Conservation (phyloP, 2,113 vertebrate genomes). For the Dicentrarchus labrax region DNA sequence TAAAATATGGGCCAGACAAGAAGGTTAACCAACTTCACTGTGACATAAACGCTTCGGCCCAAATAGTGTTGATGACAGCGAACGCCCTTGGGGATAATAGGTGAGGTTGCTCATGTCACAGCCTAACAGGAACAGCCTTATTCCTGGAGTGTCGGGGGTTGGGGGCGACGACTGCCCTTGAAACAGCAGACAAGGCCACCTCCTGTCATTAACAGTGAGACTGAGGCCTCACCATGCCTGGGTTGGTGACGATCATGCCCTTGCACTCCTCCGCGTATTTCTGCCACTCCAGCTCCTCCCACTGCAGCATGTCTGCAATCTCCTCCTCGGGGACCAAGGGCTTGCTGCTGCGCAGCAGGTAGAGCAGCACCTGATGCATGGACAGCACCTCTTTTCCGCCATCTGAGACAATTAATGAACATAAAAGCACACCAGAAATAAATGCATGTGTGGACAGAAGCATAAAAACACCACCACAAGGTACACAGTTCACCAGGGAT, state of each 20-base stretch:
- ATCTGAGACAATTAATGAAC: constrained; percentile 79
- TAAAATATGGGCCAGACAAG: constrained; percentile 54
- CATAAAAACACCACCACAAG: not conserved
- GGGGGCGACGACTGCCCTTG: constrained; percentile 38
- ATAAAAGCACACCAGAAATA: not conserved
- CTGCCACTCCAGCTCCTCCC: constrained; percentile 99
- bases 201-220: constrained; percentile 9
- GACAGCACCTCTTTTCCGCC: constrained; percentile 98
- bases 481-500: not conserved
- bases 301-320: constrained; percentile 98
- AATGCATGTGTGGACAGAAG: not conserved
- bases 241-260: constrained; percentile 99
- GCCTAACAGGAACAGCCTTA: constrained; percentile 51
- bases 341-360: constrained; percentile 92
- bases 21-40: constrained; percentile 64
- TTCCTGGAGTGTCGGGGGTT: constrained; percentile 36
- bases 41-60: constrained; percentile 47
- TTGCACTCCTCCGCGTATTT: constrained; percentile 99
- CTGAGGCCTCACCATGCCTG: constrained; percentile 91
- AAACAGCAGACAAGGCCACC: constrained; percentile 27
- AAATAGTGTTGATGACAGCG: constrained; percentile 41
- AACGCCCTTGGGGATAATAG: constrained; percentile 69
- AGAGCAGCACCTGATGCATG: constrained; percentile 98
- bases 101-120: constrained; percentile 56
- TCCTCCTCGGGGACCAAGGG: constrained; percentile 96